A percentile compares a stretch with the other conserved stretches of the same genome.
These are phyloP conservation scores for Coranthus polyacanthus DNA, from an alignment of 2,797 vertebrate genomes.

Conservation along the genomic window DNA sequence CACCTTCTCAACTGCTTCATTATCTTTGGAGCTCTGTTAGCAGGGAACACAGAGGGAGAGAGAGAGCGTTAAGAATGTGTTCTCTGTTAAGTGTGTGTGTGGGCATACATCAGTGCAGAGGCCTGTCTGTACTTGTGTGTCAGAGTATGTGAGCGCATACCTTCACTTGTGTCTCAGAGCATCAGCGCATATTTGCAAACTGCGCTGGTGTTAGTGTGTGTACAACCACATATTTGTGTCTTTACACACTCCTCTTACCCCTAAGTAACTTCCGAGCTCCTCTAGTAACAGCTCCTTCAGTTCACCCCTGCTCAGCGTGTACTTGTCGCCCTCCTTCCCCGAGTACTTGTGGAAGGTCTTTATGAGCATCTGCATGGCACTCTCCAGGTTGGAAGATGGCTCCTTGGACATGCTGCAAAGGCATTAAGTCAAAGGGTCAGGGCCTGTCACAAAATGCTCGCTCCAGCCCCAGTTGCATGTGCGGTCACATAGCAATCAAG, in stretches of 20 bases:
- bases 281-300: constrained; percentile 86
- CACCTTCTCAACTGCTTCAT: constrained; percentile 87
- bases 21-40: constrained; percentile 84
- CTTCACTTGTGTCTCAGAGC: constrained; percentile 36
- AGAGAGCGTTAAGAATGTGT: constrained; percentile 39
- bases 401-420: constrained; percentile 86
- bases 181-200: constrained; percentile 45
- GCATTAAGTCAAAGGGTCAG: constrained; percentile 62
- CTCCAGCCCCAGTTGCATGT: constrained; percentile 80
- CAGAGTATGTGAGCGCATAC: constrained; percentile 53
- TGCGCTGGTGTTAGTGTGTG: constrained; percentile 17
- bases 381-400: constrained; percentile 86
- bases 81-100: constrained; percentile 11
- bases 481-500: constrained; percentile 75
- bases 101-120: constrained; percentile 44
- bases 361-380: constrained; percentile 89
- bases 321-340: constrained; percentile 87
- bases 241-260: constrained; percentile 74
- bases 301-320: constrained; percentile 84
- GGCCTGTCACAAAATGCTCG: constrained; percentile 53
- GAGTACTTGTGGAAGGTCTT: constrained; percentile 90
- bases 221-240: constrained; percentile 34
- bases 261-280: constrained; percentile 87
- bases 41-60: not conserved
- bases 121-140: constrained; percentile 65